phyloP scores from a whole-genome alignment of 2,888 invertebrate genomes.

The Sepiola atlantica region DNA sequence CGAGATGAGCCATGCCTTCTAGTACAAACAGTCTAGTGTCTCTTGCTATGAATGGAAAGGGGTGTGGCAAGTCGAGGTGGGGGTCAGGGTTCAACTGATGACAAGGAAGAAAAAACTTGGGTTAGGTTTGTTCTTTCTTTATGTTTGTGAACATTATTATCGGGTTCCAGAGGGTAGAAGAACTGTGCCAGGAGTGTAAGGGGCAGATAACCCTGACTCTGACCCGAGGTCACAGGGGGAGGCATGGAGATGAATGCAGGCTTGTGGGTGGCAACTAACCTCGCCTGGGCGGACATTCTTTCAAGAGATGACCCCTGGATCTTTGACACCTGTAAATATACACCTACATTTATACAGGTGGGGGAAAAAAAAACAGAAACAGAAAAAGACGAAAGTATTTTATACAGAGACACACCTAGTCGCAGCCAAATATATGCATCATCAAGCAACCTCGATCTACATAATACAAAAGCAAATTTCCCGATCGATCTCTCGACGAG shows the following conservation, averaged over 20 bases:
- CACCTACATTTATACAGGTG: constrained; percentile 19
- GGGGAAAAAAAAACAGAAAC: neutral
- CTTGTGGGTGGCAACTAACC: neutral
- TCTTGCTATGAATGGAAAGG: neutral
- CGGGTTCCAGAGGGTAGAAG: neutral
- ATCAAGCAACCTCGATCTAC: neutral
- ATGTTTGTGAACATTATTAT: neutral
- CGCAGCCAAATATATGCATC: neutral
- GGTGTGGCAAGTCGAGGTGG: neutral
- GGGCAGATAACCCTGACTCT: neutral
- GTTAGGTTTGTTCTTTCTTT: neutral
- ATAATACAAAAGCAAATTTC: neutral
- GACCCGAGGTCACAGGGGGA: neutral
- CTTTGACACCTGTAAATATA: constrained; percentile 10
- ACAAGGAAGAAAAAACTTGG: neutral
- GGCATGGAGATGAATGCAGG: neutral
- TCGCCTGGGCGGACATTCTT: neutral
- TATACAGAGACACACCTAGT: constrained; percentile 2
- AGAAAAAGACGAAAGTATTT: neutral
- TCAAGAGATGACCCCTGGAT: neutral
- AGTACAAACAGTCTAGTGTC: neutral
- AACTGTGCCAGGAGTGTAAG: neutral
- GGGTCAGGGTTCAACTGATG: constrained; percentile 20
- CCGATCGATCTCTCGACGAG: neutral
- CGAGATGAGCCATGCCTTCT: neutral